Base-by-base conservation (phyloP, 2,113 vertebrate species). In the Callaeas wilsoni region DNA sequence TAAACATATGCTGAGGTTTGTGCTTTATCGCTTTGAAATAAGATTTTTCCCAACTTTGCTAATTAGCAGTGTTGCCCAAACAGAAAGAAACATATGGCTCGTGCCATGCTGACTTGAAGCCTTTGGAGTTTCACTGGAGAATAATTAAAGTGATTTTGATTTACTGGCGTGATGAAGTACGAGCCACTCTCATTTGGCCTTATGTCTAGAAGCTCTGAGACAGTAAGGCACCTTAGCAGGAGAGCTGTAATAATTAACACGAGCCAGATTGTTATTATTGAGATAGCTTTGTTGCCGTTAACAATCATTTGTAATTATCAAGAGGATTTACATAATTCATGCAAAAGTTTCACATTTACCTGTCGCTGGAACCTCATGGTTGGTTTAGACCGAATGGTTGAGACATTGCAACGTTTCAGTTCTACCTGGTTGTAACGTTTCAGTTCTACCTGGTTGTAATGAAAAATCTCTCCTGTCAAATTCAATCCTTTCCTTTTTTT, bases 121-220 rank as follows among this genome's bases (percentile, higher is more conserved):
- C 85, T 76, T 90, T 76, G 71, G 85, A 94, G 68, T 92, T 82
- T 70, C 63, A 70, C 82, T 76, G 62, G 57, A 95, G 52, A 84
- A 60, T 90, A 95, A 95, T 97, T 95, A 97, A 90, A 95, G 75
- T 55, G 82, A 85, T 90, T 84, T 94, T 96, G 93, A 92, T 94
- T 95, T 92, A 74, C 87, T 87, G 76, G 44, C 6, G 0, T 82
- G 85, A 94, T 82, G 92, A 90, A 93, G 42, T 44, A 86, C 4
- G 6, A 94, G 75, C 21, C 79, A 30, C 64, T 71, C 44, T 90
- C 39, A 4, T 67, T 92, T 70, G 50, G 44, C 33, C 27, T 94
- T 69, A 71, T 60, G 70, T 67, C 90, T 84, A 42, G 55, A 52
- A 86, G 33, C 52, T 86, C 85, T 67, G 62, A 89, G 71, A 83